Base-by-base conservation (phyloP, 1,140 invertebrate species). In the Lepidurus arcticus region DNA sequence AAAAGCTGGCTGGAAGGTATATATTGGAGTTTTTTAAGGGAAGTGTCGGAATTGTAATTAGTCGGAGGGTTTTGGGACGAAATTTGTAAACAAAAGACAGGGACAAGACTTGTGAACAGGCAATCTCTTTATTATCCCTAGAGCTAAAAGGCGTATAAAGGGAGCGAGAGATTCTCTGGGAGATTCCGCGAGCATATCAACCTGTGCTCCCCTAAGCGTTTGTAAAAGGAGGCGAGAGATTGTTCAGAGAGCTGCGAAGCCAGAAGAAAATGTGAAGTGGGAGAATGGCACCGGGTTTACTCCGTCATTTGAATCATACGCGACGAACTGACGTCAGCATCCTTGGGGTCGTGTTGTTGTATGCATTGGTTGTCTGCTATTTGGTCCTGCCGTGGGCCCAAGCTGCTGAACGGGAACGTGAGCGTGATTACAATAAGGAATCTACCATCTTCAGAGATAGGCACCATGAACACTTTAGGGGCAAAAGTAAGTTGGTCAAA, bases 381-480 rank as follows among this genome's bases (percentile, higher is more conserved):
- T 65, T 65, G 53, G n/a, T 65, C 53, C 53, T 65, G 53, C 53
- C 53, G n/a, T 65, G 53, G 53, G 53, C 53, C 16, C 53, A 65
- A 65, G 53, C 53, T 7, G 53, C 53, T 9, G 53, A 65, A 65
- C 13, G 53, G 53, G 53, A 65, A 65, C 53, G 53, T 65, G 53
- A 65, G n/a, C 53, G 53, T n/a, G 53, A 65, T 65, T n/a, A 65
- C 21, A n/a, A 65, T 65, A 65, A 65, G 53, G 53, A 65, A 65
- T 65, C 53, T 65, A 7, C 53, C 53, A 16, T 65, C 53, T n/a
- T 65, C 53, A 65, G 21, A 21, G 53, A 65, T 65, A 65, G 53
- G 53, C 53, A 65, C 21, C 53, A 65, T 65, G 53, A 65, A 65
- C 53, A 65, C 53, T 65, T 65, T 65, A 65, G 53, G 53, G 53